Base-by-base conservation (phyloP, 2,113 vertebrate genomes). In the Malurus melanocephalus region DNA sequence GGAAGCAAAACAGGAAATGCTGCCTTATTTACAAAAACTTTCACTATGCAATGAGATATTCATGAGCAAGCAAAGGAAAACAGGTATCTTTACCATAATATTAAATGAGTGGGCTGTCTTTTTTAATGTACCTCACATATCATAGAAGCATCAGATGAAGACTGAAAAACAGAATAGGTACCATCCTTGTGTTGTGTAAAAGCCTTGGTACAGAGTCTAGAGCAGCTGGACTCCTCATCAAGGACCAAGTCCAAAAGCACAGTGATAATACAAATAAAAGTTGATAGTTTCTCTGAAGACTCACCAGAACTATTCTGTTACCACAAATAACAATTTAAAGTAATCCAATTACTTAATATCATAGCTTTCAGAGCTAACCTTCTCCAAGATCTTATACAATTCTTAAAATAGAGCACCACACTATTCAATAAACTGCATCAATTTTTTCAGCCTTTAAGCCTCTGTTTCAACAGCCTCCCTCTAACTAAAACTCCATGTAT, bases 1-100 rank as follows among this genome's bases (percentile, higher is more conserved):
- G 77, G 71, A 94, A 95, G 78, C 78, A 92, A 87, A 95, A 92
- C 80, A 90, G 71, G 84, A 94, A 95, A 92, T 4, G 43, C 74
- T 73, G 77, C 59, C 64, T 81, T 93, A 94, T 93, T 96, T 95
- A 94, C 83, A 95, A 95, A 93, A 83, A 90, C 92, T 96, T 90
- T 92, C 88, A 94, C 93, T 60, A 87, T 7, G 3, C 4, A 0
- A 84, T 1, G 30, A 93, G 92, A 88, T 94, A 93, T 45, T 81
- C 90, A 76, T 0, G 6, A 59, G 30, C 46, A 84, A 86, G 66
- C 46, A 93, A 88, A 68, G 26, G 32, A 76, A 94, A 94, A 88
- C 51, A 84, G 86, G n/a, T 69, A 32, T 40, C 57, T 84, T 90
- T 51, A 88, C 33, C 33, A 46, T 18, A 71, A 77, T 20, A 80